These are phyloP conservation scores for Chrysogorgia sp. DNA, from an alignment of 92 coral and sea anemone species.

Conservation along the genomic window DNA sequence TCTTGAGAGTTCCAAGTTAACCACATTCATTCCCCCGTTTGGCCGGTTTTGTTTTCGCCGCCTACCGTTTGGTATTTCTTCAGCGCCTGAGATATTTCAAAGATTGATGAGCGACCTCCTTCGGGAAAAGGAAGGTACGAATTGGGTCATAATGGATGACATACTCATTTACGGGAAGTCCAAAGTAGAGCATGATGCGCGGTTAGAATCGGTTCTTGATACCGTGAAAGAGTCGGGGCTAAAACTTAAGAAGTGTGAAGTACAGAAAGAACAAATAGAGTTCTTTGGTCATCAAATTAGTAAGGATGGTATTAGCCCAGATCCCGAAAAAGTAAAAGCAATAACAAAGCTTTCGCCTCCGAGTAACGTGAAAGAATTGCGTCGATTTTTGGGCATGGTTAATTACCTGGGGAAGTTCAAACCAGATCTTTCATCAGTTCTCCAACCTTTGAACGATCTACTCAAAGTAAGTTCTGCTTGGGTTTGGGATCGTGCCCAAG, in stretches of 20 bases:
- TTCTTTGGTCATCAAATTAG: slow-evolving; percentile 38
- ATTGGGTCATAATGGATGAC: slow-evolving; percentile 55
- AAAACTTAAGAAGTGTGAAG: slow-evolving; percentile 52
- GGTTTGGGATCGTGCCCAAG: slow-evolving; percentile 72
- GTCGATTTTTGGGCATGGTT: slow-evolving; percentile 7
- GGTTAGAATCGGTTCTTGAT: slow-evolving; percentile 19
- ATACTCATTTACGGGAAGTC: slow-evolving; percentile 51
- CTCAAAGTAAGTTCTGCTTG: slow-evolving; percentile 58
- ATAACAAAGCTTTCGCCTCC: slow-evolving; percentile 2
- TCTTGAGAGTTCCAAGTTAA: slow-evolving; percentile 37
- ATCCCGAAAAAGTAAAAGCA: slow-evolving; percentile 8
- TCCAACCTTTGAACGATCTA: slow-evolving; percentile 62
- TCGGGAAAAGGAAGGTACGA: slow-evolving; percentile 39
- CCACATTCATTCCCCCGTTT: slow-evolving; percentile 48
- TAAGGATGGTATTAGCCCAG: slow-evolving; percentile 3
- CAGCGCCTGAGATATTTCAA: slow-evolving; percentile 42
- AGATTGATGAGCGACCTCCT: slow-evolving; percentile 55
- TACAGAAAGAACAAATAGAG: too few species aligned
- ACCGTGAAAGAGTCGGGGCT: slow-evolving; percentile 48
- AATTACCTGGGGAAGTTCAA: slow-evolving; percentile 6
- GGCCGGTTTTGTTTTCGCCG: slow-evolving; percentile 52
- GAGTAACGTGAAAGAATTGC: background rate
- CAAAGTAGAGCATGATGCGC: slow-evolving; percentile 41
- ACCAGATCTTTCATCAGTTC: background rate
- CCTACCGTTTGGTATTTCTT: too few species aligned